Evolutionary conservation across 2,113 vertebrate species (phyloP), one percentile per base, ranked within the genome.

Genomic region (Cyanocitta stelleri): DNA sequence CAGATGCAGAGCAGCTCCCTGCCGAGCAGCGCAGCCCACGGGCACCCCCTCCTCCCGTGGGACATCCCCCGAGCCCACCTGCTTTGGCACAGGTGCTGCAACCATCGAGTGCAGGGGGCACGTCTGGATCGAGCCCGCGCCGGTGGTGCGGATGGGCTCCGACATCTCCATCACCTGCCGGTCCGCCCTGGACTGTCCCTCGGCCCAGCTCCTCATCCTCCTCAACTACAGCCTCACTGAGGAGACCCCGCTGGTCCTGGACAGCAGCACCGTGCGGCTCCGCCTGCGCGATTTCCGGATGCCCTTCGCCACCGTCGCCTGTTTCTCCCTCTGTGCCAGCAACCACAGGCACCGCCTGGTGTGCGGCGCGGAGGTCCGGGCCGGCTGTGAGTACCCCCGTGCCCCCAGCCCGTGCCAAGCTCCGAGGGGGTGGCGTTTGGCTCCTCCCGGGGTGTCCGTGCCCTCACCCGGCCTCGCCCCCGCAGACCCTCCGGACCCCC

Each of bases 401-500:
- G 8, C 4, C 51, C 51, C 46, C 5, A 3, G 1, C 9, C 39
- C 37, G 13, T 10, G 15, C 39, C 11, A 1, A 14, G 23, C 33
- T 1, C 11, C 9, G 9, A 1, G 46, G 7, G 3, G 14, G 0
- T 0, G 12, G 20, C 41, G 3, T 13, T 2, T 0, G 49, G 26
- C 33, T 22, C 22, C 41, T 21, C 33, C 41, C 39, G 37, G 4
- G 13, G 19, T 4, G 37, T 13, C 41, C 44, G 24, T 1, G 58
- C 17, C 37, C 68, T 73, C 20, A 74, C 13, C 49, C 49, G 4
- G 59, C 33, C 44, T 63, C 5, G 37, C 22, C 88, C 21, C 92
- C 74, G 1, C 95, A 98, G 98, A 98, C 76, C 96, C 97, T 4
- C 98, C 98, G 1, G 98, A 98, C 8, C 55, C 58, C 7, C 98